Evolutionary conservation across 2,797 vertebrate species (phyloP), one percentile per base, ranked within the genome.

Genomic region (Perdix hodgsoniae): DNA sequence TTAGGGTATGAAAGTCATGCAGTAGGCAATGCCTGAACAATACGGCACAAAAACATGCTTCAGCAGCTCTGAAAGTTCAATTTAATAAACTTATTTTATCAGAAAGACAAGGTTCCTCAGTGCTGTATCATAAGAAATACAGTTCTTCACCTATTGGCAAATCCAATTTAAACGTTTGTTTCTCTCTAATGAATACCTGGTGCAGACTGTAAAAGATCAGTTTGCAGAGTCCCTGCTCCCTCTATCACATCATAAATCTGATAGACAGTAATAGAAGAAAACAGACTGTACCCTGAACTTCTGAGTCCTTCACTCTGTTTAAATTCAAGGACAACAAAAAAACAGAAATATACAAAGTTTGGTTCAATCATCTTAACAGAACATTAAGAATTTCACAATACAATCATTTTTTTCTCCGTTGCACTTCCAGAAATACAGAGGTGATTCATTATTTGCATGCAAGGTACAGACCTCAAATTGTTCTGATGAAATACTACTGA

Each of bases 391-490:
- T 64, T 85, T 80, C 45, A 75, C 14, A 56, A 24, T 33, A 42
- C 4, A 73, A 40, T 67, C 0, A 29, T 39, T 61, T 73, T 80
- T 74, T 33, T 16, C n/a, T 64, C 73, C 40, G 4, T 31, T 79
- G 72, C 29, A 70, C 52, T 92, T 86, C 70, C 56, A 89, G 63
- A 92, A 93, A 88, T 50, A 67, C 10, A 11, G 29, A 90, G 83
- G 49, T 31, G 18, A 88, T 39, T 9, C 66, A 64, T 24, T 60
- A 79, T 40, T 31, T 75, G 21, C 57, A 69, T 57, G 59, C 56
- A 87, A 71, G 91, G 65, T 10, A 71, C 14, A 64, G 92, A 76
- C 26, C 26, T 71, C n/a, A 75, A 71, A 71, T 45, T 31, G 42
- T 31, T 57, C 40, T 27, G 52, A 83, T 77, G 13, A 91, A 82